Base-by-base conservation (phyloP, 2,113 vertebrate species). In the Hemichromis elongatus region DNA sequence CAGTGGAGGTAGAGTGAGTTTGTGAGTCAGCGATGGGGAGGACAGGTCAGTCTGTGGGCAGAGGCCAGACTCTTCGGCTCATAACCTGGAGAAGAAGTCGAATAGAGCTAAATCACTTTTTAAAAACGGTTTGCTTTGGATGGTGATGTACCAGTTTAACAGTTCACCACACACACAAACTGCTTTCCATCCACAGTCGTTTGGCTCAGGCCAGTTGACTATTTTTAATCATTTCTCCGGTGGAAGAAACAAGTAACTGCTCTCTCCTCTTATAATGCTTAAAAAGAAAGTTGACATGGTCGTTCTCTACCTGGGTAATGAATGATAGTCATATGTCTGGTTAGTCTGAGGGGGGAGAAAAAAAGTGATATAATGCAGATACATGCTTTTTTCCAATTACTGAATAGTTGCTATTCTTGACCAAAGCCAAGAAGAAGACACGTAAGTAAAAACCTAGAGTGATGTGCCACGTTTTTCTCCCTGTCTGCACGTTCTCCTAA, bases 21-120 rank as follows among this genome's bases (percentile, higher is more conserved):
- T 59, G 83, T 92, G 93, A 93, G 90, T 92, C 92, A 92, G 82
- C 54, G 70, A 26, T 13, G 82, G 53, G 77, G 88, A 77, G 77
- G 84, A 85, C 4, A n/a, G 85, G 86, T 87, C 90, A 52, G 81
- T 28, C 70, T 75, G 90, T 83, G 86, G 88, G 83, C 82, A 77
- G 55, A 83, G 70, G 84, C 70, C 90, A 83, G 92, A 90, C 88
- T 86, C 77, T 33, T 79, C 16, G 86, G 81, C 86, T 91, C 88
- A 79, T 57, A 81, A 92, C 77, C 87, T 86, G 85, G 30, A 87
- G 82, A 57, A 88, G 81, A 53, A n/a, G 66, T 70, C 1, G 24
- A 16, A n/a, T 40, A 80, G 40, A 80, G 40, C 47, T 88, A 89
- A 88, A 90, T 90, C 73, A 77, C 80, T 28, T 75, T 75, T 86